Evolutionary conservation across 2,888 invertebrate genomes (phyloP).

Genomic region (Ptychoptera contaminata): DNA sequence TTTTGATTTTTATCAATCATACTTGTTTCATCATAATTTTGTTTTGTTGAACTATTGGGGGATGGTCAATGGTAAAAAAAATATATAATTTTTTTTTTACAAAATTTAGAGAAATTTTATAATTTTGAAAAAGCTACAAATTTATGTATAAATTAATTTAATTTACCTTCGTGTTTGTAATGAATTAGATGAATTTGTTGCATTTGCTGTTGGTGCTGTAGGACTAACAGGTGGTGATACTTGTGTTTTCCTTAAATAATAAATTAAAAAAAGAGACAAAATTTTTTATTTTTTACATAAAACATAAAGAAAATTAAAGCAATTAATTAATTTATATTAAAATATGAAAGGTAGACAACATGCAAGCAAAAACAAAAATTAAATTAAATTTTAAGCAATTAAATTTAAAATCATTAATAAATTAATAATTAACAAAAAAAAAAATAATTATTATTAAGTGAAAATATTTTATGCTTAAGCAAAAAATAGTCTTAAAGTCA

Average conservation of each 20-base stretch:
- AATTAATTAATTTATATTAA: not conserved
- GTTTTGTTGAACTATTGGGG: too few species aligned
- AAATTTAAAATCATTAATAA: not conserved
- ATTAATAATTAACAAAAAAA: too few species aligned
- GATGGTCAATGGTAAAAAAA: too few species aligned
- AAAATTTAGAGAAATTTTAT: too few species aligned
- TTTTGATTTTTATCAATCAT: constrained; percentile 15
- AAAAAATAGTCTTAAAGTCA: not conserved
- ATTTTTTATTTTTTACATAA: not conserved
- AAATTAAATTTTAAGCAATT: constrained; percentile 2
- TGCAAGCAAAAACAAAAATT: not conserved
- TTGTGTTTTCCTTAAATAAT: constrained; percentile 18
- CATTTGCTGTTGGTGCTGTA: constrained; percentile 16
- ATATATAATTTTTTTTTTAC: too few species aligned
- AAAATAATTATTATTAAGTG: too few species aligned
- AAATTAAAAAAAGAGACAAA: constrained; percentile 7
- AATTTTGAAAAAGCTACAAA: too few species aligned
- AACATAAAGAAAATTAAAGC: not conserved
- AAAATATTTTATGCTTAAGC: not conserved
- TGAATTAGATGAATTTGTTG: constrained; percentile 17
- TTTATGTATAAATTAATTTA: too few species aligned
- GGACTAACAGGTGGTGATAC: constrained; percentile 24
- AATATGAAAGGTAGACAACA: not conserved
- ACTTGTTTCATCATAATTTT: too few species aligned
- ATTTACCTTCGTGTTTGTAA: constrained; percentile 14